A percentile compares a stretch with the other conserved stretches of the same genome.
These are phyloP conservation scores for Phalloptychus januarius DNA, from an alignment of 2,797 vertebrate genomes.

Conservation along the genomic window DNA sequence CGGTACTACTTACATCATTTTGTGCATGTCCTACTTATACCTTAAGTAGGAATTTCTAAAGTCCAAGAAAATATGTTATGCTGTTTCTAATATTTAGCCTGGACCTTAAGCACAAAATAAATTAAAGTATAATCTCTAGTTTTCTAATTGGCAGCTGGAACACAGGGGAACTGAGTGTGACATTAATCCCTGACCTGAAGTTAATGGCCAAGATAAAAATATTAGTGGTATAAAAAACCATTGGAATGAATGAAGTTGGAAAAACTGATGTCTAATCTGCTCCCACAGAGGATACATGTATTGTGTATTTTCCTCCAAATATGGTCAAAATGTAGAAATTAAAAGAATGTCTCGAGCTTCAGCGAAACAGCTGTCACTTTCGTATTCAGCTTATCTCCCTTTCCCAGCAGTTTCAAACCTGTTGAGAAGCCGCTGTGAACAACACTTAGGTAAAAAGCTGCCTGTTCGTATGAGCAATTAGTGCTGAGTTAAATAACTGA, in stretches of 20 bases:
- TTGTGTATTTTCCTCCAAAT: background rate
- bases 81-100: background rate
- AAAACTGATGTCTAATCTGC: background rate
- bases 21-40: background rate
- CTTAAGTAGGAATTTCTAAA: background rate
- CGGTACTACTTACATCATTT: background rate
- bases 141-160: background rate
- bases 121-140: background rate
- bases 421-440: background rate
- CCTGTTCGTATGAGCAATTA: background rate
- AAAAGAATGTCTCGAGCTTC: background rate
- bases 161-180: background rate
- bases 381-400: background rate
- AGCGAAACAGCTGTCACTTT: background rate
- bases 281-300: background rate
- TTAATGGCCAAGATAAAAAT: background rate
- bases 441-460: background rate
- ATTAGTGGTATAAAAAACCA: background rate
- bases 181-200: background rate
- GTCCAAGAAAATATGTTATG: background rate
- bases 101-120: background rate
- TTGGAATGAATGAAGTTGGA: background rate
- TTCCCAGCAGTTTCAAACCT: background rate
- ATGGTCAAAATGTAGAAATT: constrained; percentile 1
- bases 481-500: background rate